A percentile compares a stretch with the other conserved stretches of the same genome.
Evolutionary conservation across 2,113 vertebrate species (phyloP).

Genomic region (Chionomys nivalis): DNA sequence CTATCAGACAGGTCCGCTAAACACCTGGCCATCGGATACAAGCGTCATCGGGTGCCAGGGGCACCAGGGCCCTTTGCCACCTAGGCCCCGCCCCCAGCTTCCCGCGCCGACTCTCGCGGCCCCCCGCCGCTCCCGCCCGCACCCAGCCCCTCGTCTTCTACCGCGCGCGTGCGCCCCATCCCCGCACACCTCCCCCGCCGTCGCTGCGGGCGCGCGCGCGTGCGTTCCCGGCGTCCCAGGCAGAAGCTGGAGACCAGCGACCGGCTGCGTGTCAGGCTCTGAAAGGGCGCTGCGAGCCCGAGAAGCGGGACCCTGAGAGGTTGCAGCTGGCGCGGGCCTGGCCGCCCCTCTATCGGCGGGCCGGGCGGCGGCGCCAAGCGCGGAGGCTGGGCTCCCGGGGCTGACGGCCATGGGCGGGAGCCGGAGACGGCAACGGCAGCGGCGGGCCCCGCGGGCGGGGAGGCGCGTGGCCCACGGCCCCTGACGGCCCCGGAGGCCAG

Average conservation of each 20-base stretch:
- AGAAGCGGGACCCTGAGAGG: slow-evolving; percentile 23
- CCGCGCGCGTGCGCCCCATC: slow-evolving; percentile 53
- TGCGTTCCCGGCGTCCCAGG: slow-evolving; percentile 49
- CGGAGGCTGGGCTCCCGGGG: slow-evolving; percentile 57
- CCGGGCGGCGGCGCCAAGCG: slow-evolving; percentile 35
- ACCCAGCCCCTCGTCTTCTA: neutral
- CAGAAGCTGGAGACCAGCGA: slow-evolving; percentile 47
- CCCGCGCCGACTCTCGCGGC: slow-evolving; percentile 13
- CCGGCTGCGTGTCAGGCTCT: neutral
- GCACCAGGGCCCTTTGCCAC: rapidly evolving
- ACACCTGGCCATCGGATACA: neutral
- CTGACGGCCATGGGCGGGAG: slow-evolving; percentile 68
- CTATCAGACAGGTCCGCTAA: neutral
- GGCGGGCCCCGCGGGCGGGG: slow-evolving; percentile 63
- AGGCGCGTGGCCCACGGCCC: slow-evolving; percentile 51
- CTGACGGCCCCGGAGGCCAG: slow-evolving; percentile 52
- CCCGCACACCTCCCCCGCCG: slow-evolving; percentile 50
- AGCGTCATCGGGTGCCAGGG: neutral
- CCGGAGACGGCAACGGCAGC: slow-evolving; percentile 59
- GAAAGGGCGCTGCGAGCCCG: neutral
- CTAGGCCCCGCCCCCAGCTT: slow-evolving; percentile 43
- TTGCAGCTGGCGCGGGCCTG: slow-evolving; percentile 53
- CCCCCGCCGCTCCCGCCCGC: slow-evolving; percentile 22
- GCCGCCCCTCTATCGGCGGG: slow-evolving; percentile 13
- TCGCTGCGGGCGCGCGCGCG: slow-evolving; percentile 59